These are phyloP conservation scores for Corythoichthys haematopterus DNA, from an alignment of 2,113 vertebrate genomes.

Conservation along the genomic window DNA sequence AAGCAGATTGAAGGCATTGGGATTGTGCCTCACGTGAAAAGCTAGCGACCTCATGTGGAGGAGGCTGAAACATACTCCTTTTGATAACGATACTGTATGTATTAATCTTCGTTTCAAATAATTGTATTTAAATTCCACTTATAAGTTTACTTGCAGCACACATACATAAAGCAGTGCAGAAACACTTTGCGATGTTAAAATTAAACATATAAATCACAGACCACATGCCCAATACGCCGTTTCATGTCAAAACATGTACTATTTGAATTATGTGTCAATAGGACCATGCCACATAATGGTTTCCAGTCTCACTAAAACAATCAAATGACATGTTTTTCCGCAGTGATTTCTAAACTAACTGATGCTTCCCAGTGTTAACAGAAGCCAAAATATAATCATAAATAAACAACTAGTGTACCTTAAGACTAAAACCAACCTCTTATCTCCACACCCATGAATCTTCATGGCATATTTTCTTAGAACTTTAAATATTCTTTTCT, in stretches of 20 bases:
- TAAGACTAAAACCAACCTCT: background rate
- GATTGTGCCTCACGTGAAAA: constrained; percentile 13
- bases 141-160: constrained; percentile 17
- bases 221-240: background rate
- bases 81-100: background rate
- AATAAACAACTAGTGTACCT: background rate
- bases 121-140: constrained; percentile 1
- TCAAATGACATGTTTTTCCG: background rate
- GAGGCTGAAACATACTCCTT: background rate
- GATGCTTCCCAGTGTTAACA: background rate
- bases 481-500: background rate
- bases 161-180: constrained; percentile 25
- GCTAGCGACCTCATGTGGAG: constrained; percentile 51
- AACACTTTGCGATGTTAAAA: background rate
- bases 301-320: background rate
- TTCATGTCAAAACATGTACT: background rate
- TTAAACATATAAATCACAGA: background rate
- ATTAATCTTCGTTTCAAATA: background rate
- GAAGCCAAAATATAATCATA: background rate
- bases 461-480: background rate
- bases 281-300: background rate
- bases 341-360: background rate
- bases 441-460: background rate
- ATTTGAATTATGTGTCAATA: background rate
- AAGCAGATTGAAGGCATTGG: background rate